These are phyloP conservation scores for Thripadectes ignobilis DNA, from an alignment of 2,797 vertebrate genomes.

Conservation along the genomic window DNA sequence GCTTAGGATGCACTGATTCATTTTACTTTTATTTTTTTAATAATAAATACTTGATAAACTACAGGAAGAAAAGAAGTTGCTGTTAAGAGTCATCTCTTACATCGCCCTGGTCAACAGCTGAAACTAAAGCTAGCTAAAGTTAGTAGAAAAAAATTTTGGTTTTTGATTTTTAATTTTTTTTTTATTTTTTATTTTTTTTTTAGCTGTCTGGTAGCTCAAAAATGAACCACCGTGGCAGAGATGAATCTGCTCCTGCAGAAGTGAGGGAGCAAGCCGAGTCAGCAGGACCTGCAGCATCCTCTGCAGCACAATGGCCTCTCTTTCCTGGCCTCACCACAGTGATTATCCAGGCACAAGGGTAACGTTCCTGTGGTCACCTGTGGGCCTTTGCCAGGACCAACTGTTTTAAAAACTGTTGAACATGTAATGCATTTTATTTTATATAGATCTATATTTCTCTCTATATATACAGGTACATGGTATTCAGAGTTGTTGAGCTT, in stretches of 20 bases:
- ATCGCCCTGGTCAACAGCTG: background rate
- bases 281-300: background rate
- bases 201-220: background rate
- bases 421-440: background rate
- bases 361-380: background rate
- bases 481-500: background rate
- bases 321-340: background rate
- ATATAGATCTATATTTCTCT: background rate
- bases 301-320: background rate
- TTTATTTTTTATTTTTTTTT: too few species aligned
- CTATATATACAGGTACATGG: rapidly evolving
- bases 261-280: background rate
- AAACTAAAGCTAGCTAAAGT: background rate
- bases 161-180: background rate
- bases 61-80: background rate
- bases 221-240: background rate
- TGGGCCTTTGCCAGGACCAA: background rate
- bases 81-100: background rate
- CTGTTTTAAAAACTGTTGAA: background rate
- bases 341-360: background rate
- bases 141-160: background rate
- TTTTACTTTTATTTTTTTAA: background rate
- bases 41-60: background rate
- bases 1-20: background rate
- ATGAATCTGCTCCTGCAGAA: background rate